Evolutionary conservation across 2,888 invertebrate species (phyloP), one percentile per base, ranked within the genome.

Genomic region (Perdita meconis): DNA sequence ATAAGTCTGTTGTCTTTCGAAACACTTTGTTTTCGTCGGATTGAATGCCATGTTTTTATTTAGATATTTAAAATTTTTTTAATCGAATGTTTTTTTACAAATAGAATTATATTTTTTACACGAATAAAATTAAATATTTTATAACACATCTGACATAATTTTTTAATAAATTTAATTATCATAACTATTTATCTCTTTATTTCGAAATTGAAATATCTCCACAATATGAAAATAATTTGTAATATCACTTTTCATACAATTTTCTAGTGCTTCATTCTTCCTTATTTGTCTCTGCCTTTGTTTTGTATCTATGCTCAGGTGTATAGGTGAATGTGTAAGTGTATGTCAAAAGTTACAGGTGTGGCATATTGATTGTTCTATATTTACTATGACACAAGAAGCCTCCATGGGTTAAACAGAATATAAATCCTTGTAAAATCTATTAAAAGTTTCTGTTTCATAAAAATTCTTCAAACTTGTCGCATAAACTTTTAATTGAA

Each of bases 321-420:
- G 19, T 67, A 36, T 26, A 19, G 34, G 51, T 57, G 40, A 22
- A 19, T 16, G 30, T 61, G 30, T 74, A 51, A 40, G 64, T 65
- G 36, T 68, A 76, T 60, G 60, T 76, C 76, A 76, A 69, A 78
- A 60, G 76, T 76, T 69, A 78, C 70, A 78, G 77, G 77, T 65
- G 70, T 78, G 70, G 77, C 65, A 55, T 78, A 78, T 78, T 76
- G 78, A 78, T 78, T 78, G 69, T 78, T 76, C 78, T 78, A 78
- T 78, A 78, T 78, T 70, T 78, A 69, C 77, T 76, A 44, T 69
- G 50, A 44, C 50, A 73, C 30, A 50, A 55, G 19, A 65, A 60
- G 12, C 36, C 13, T 65, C 57, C 44, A 16, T 65, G 34, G 24
- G 34, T 65, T 73, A 55, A 56, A 55, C 55, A 22, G 36, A 5